Evolutionary conservation across 2,113 vertebrate genomes (phyloP).

Genomic region (Cheirogaleus medius): DNA sequence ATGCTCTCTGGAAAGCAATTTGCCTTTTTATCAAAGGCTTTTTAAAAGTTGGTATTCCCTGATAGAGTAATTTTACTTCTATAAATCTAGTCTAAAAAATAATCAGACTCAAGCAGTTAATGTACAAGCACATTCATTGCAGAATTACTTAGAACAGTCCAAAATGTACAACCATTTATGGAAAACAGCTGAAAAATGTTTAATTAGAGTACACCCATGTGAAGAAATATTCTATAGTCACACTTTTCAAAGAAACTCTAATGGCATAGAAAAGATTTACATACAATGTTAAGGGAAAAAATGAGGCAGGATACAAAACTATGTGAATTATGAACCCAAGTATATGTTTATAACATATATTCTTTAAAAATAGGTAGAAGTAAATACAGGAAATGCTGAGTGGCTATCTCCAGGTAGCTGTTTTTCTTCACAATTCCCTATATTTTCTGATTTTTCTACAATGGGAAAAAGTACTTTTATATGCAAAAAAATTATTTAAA

Average conservation of each 20-base stretch:
- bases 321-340: not conserved
- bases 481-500: constrained; percentile 7
- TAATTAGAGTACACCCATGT: not conserved
- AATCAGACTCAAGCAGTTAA: not conserved
- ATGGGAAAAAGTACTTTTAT: not conserved
- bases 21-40: not conserved
- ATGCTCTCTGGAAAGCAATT: not conserved
- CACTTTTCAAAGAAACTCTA: constrained; percentile 22
- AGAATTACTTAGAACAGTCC: constrained; percentile 1
- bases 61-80: constrained; percentile 14
- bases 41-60: not conserved
- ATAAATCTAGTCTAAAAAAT: constrained; percentile 2
- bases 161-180: not conserved
- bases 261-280: not conserved
- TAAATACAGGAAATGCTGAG: not conserved
- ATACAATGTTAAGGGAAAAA: constrained; percentile 10
- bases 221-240: not conserved
- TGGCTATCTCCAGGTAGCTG: not conserved
- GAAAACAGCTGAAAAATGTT: constrained; percentile 27
- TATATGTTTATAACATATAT: not conserved
- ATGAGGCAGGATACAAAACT: not conserved
- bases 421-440: not conserved
- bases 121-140: not conserved
- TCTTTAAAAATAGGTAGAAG: not conserved
- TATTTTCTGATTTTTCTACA: constrained; percentile 55